Evolutionary conservation across 2,113 vertebrate species (phyloP), one percentile per base, ranked within the genome.

Genomic region (Cricetomys ansorgei): DNA sequence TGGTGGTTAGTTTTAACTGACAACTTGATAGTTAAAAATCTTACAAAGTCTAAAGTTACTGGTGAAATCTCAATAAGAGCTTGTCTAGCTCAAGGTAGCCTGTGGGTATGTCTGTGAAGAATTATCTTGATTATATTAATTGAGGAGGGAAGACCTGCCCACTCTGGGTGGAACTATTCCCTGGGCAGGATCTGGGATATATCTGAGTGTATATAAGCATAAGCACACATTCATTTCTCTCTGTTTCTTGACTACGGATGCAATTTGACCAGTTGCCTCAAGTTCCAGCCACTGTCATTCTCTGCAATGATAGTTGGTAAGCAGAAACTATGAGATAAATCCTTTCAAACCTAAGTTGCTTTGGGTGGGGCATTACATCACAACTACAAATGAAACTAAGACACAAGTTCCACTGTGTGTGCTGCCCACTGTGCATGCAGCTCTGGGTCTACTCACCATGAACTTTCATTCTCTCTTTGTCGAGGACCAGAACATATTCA

Each of bases 401-500:
- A 34, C 21, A 2, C 65, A 29, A 0, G 12, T 16, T 48, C 50
- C n/a, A 3, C 23, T 10, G 0, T 53, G 5, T 3, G 53, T 37
- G 10, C 7, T 13, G 67, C 43, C 17, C 40, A 15, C 45, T 34
- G 11, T 45, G 31, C 0, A 0, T 16, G 31, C 8, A 37, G 3
- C 34, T n/a, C 37, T 43, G 21, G 0, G 40, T 93, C 87, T 96
- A 97, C 98, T 98, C 93, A 99, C 99, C 97, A 90, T 57, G 8
- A n/a, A 19, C 65, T 64, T 55, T 1, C 99, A 99, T 99, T 23
- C 96, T 76, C 2, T 98, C 97, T 97, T 99, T 99, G 97, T 99
- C 98, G 81, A 99, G 0, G 37, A 99, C 98, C 1, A 98, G 9
- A 21, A 99, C 97, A 62, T 99, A 98, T 92, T 99, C 99, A 62